phyloP scores from a whole-genome alignment of 1,140 invertebrate species.

The Dendrolimus kikuchii region DNA sequence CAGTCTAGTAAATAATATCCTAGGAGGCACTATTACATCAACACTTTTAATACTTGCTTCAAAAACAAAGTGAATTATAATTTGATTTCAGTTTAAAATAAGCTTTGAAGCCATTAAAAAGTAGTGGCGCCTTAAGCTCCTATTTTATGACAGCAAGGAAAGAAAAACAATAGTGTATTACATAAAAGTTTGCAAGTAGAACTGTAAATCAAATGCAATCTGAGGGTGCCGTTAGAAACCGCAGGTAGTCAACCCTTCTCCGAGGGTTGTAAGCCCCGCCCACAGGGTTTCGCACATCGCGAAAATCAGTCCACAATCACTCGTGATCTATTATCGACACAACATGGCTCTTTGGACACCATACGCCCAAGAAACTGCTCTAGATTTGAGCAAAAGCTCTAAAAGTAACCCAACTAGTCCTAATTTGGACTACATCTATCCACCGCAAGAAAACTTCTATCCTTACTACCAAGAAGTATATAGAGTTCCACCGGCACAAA shows the following conservation, averaged over 20 bases:
- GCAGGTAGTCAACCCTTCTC: conserved; percentile 15
- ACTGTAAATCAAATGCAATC: conserved; percentile 8
- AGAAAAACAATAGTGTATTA: too few relatives aligned
- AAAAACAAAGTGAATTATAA: too few relatives aligned
- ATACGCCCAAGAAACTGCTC: conserved; percentile 14
- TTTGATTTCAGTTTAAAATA: too few relatives aligned
- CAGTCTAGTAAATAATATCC: too few relatives aligned
- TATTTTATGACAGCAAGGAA: too few relatives aligned
- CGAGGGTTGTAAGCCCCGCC: conserved; percentile 11
- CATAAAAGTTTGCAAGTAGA: background rate
- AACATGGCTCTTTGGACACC: conserved; percentile 21
- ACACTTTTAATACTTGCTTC: too few relatives aligned
- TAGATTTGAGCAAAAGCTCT: conserved; percentile 13
- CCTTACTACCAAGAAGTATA: conserved; percentile 8
- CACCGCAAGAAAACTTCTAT: conserved; percentile 4
- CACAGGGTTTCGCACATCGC: conserved; percentile 8
- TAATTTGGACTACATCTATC: conserved; percentile 9
- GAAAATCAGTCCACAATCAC: conserved; percentile 1
- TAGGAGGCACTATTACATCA: too few relatives aligned
- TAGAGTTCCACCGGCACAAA: conserved; percentile 12
- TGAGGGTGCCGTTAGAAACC: conserved; percentile 11
- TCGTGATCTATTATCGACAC: conserved; percentile 6
- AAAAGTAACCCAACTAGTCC: conserved; percentile 12
- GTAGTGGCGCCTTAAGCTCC: too few relatives aligned
- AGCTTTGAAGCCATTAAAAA: too few relatives aligned